Percentiles rank a stretch among this genome's conserved stretches.
Evolutionary conservation across 1,140 invertebrate species (phyloP).

Genomic region (Drosophila melanica): DNA sequence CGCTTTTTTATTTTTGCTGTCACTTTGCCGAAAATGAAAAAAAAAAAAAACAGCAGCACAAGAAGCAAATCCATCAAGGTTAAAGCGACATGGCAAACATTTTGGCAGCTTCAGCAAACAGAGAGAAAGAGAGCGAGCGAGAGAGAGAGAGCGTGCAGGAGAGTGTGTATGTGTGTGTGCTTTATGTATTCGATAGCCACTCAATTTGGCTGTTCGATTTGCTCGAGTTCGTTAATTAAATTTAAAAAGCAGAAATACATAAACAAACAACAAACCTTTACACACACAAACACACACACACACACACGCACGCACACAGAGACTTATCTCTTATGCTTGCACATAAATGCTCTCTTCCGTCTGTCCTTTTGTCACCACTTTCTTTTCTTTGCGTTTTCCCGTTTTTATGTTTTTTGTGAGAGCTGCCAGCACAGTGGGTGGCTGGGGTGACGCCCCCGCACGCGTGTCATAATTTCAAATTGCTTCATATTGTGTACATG

Average conservation of each 20-base stretch:
- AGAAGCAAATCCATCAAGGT: slow-evolving; percentile 63
- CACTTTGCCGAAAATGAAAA: slow-evolving; percentile 16
- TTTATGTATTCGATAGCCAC: slow-evolving; percentile 35
- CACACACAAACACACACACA: slow-evolving; percentile 2
- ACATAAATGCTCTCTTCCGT: background rate
- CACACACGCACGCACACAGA: background rate
- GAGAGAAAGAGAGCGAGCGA: background rate
- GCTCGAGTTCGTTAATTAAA: slow-evolving; percentile 56
- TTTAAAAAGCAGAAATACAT: slow-evolving; percentile 49
- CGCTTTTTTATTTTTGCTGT: background rate
- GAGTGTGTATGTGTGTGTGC: background rate
- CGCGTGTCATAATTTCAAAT: slow-evolving; percentile 37
- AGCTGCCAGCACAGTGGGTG: background rate
- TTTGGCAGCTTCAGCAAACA: slow-evolving; percentile 49
- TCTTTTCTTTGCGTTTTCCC: background rate
- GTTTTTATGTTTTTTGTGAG: slow-evolving; percentile 12
- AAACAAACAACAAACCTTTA: slow-evolving; percentile 17
- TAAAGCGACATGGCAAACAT: slow-evolving; percentile 71
- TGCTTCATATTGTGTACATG: slow-evolving; percentile 8
- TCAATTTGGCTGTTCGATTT: slow-evolving; percentile 45
- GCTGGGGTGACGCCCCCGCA: slow-evolving; percentile 30
- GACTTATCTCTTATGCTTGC: slow-evolving; percentile 15
- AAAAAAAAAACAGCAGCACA: slow-evolving; percentile 1
- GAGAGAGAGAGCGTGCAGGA: background rate
- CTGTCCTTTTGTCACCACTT: slow-evolving; percentile 32